A percentile compares a stretch with the other conserved stretches of the same genome.
Conservation (phyloP, 2,888 invertebrate species). For the Hydropsyche betteni region DNA sequence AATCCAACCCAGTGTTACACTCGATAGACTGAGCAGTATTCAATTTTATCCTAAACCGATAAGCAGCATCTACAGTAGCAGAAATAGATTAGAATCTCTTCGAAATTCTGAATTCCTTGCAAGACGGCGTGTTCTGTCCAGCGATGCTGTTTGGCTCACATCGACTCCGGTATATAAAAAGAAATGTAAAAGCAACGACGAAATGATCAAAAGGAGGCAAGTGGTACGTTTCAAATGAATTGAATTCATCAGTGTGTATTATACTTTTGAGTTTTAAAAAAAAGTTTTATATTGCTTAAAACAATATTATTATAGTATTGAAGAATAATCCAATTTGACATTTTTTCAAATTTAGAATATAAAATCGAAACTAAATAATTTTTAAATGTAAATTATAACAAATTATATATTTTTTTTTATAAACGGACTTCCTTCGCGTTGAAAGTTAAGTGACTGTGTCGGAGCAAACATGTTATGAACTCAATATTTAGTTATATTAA, state of each 20-base stretch:
- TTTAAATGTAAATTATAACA: slow-evolving; percentile 18
- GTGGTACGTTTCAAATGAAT: slow-evolving; percentile 50
- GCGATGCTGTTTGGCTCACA: slow-evolving; percentile 50
- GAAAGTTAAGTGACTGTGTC: slow-evolving; percentile 31
- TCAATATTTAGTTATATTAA: slow-evolving; percentile 3
- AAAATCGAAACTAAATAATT: slow-evolving; percentile 24
- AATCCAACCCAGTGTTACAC: slow-evolving; percentile 42
- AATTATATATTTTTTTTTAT: slow-evolving; percentile 28
- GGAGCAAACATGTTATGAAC: background rate
- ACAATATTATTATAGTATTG: too few relatives aligned
- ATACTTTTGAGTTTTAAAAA: too few relatives aligned
- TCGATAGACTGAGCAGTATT: slow-evolving; percentile 41
- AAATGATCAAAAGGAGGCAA: slow-evolving; percentile 50
- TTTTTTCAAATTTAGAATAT: slow-evolving; percentile 15
- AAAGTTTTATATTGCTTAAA: too few relatives aligned
- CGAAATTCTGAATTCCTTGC: slow-evolving; percentile 6
- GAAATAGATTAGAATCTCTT: slow-evolving; percentile 41
- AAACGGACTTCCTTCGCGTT: slow-evolving; percentile 1
- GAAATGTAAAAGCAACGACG: slow-evolving; percentile 50
- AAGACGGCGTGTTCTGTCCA: slow-evolving; percentile 46
- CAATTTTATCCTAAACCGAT: slow-evolving; percentile 43
- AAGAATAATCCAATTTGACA: too few relatives aligned
- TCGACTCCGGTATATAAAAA: slow-evolving; percentile 42
- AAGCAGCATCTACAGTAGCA: slow-evolving; percentile 41
- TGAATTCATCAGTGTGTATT: too few relatives aligned